Base-by-base conservation (phyloP, 1,140 invertebrate species). In the Caerostris extrusa region DNA sequence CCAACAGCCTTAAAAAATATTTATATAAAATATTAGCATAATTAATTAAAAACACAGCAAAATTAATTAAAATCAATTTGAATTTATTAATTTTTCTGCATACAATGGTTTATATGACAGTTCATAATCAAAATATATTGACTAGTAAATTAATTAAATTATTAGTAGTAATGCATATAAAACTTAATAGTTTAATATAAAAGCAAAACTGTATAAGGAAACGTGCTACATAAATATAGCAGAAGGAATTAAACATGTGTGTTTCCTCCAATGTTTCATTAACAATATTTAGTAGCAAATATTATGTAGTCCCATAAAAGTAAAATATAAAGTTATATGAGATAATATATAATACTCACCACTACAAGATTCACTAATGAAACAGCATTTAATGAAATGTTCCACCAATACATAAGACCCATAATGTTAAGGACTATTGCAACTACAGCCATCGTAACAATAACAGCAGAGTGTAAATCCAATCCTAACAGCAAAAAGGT, bases 351-450 rank as follows among this genome's bases (percentile, higher is more conserved):
- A 69, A 56, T 19, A 95, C 96, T 95, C 95, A 97, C 97, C 96
- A 97, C 97, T 94, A 97, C 96, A 34, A 97, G 95, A 95, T 97
- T 97, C 89, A 97, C 97, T 0, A 97, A 95, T 12, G 97, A 97
- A 6, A 97, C 95, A 17, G 97, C 97, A 95, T 97, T 97, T 55
- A 97, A 95, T 67, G 96, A 95, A 81, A 97, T 97, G 91, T 96
- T 94, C 96, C 97, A 97, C 85, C 96, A 95, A 95, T 96, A 96
- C 97, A 97, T 97, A 77, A 97, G 94, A n/a, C 96, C 97, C 95
- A 97, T 95, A 86, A 97, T 95, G 95, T 96, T 96, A 17, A 96
- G 95, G 3, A 97, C 94, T 64, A 97, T 97, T 95, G 96, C 96
- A 5, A 95, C 67, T 67, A 97, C 96, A 10, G 96, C 96, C n/a